phyloP scores from a whole-genome alignment of 1,140 invertebrate genomes.

The Mylabris phalerata region DNA sequence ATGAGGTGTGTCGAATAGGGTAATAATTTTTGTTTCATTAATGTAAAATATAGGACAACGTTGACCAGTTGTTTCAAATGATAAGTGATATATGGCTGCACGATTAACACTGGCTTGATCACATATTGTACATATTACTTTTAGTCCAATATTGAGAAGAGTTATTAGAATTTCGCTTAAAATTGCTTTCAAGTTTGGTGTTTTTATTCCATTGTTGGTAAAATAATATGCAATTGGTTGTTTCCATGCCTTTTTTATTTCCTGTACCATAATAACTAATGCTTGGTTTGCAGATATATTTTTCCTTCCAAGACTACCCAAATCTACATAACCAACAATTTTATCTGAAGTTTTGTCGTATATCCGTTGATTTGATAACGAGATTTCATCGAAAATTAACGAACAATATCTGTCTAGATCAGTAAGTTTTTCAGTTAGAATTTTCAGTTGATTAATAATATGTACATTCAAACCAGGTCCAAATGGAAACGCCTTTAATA shows the following conservation, averaged over 20 bases:
- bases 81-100: background rate
- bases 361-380: background rate
- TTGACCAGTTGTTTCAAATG: background rate
- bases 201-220: background rate
- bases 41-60: background rate
- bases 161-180: background rate
- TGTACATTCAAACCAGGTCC: background rate
- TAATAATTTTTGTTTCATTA: background rate
- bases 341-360: background rate
- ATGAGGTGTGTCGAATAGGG: background rate
- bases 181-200: background rate
- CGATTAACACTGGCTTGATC: background rate
- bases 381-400: constrained; percentile 1
- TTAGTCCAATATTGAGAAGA: background rate
- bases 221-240: constrained; percentile 4
- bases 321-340: constrained; percentile 1
- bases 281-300: background rate
- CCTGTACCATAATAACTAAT: constrained; percentile 1
- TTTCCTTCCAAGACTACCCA: background rate
- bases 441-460: background rate
- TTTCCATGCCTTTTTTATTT: background rate
- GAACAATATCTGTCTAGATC: background rate
- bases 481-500: background rate
- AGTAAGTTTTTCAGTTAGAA: background rate
- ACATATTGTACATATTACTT: background rate